These are phyloP conservation scores for Rhea pennata DNA, from an alignment of 2,113 vertebrate genomes.

Conservation along the genomic window DNA sequence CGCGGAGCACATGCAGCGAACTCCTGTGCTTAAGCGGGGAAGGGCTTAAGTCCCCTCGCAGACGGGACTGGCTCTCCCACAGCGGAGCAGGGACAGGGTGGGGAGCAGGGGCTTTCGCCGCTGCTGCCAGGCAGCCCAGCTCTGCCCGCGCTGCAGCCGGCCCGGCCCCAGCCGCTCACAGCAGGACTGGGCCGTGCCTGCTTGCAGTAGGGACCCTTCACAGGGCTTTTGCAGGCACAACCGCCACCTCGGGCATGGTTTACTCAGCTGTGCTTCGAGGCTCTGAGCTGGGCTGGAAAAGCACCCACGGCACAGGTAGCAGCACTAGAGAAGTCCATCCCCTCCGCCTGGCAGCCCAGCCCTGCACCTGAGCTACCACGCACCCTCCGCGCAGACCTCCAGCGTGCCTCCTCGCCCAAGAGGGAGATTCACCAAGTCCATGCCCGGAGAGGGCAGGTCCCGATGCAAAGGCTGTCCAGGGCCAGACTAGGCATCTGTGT, in stretches of 20 bases:
- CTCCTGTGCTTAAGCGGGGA: not conserved
- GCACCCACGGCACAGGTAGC: no score
- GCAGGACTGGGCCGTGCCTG: fast-evolving
- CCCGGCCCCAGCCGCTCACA: not conserved
- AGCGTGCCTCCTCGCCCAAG: fast-evolving
- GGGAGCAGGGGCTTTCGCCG: not conserved
- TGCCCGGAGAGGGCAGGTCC: not conserved
- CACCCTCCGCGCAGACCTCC: fast-evolving
- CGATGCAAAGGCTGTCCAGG: fast-evolving
- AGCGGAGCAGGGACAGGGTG: not conserved
- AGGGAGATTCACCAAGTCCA: not conserved
- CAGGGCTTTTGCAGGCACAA: fast-evolving
- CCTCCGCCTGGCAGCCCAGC: fast-evolving
- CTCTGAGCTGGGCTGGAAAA: not conserved
- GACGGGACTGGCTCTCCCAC: no score
- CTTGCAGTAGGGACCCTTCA: fast-evolving
- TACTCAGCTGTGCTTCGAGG: fast-evolving
- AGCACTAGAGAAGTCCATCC: fast-evolving
- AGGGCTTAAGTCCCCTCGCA: not conserved
- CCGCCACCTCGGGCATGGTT: fast-evolving
- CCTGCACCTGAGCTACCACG: no score
- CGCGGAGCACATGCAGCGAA: no score
- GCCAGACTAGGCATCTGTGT: fast-evolving
- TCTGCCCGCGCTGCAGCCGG: fast-evolving
- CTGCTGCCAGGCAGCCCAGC: not conserved